A percentile compares a stretch with the other conserved stretches of the same genome.
Evolutionary conservation across 2,888 invertebrate species (phyloP).

Genomic region (Pristionchus fissidentatus): DNA sequence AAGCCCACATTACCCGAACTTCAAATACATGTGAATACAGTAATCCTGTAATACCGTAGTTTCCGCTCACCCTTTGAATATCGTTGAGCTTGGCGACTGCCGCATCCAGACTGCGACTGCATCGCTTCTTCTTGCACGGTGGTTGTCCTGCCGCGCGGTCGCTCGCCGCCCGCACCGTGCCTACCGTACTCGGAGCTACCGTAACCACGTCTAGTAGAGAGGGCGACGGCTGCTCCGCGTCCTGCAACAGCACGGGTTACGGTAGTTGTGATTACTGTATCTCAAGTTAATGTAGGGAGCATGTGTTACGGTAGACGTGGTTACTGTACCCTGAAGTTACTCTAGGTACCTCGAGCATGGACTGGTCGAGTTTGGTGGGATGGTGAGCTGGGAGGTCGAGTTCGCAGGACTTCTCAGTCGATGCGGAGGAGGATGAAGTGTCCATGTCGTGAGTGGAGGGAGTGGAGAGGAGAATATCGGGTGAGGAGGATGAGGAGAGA

Average conservation of each 20-base stretch:
- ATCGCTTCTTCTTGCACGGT: conserved; percentile 27
- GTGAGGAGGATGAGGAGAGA: conserved; percentile 20
- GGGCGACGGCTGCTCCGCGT: no score
- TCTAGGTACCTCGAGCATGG: conserved; percentile 17
- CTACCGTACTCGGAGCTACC: no score
- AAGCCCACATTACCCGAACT: no score
- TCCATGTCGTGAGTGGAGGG: neutral
- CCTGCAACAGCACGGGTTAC: neutral
- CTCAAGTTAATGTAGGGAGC: no score
- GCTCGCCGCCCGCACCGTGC: no score
- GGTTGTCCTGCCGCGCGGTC: neutral
- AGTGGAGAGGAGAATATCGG: neutral
- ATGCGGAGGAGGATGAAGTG: conserved; percentile 24
- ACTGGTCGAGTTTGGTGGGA: neutral
- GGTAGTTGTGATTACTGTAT: neutral
- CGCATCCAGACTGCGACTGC: conserved; percentile 58
- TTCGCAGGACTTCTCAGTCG: conserved; percentile 30
- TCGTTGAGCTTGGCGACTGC: conserved; percentile 66
- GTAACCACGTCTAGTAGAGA: no score
- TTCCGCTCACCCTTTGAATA: conserved; percentile 28
- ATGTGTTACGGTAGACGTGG: no score
- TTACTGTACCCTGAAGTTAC: no score
- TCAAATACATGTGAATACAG: neutral
- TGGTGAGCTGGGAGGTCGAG: neutral
- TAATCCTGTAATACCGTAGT: neutral